Conservation (phyloP, 2,888 invertebrate genomes). For the Lottia gigantea region DNA sequence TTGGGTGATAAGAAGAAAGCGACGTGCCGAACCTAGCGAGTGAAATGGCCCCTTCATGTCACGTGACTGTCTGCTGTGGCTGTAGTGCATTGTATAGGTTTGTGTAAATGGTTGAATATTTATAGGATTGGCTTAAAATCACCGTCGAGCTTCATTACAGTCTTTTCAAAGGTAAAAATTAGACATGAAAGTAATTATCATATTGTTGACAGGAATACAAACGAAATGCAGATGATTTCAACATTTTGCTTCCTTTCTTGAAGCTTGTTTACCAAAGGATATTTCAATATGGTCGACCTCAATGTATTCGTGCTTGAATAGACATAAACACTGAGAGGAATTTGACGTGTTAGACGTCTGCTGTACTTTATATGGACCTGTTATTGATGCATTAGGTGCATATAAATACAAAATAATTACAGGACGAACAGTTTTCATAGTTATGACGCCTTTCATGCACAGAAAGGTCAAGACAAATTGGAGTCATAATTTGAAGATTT, state of each 20-base stretch:
- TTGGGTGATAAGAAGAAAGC: not conserved
- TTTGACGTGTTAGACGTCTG: slow-evolving; percentile 4
- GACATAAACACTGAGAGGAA: not conserved
- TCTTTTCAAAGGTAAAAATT: slow-evolving; percentile 1
- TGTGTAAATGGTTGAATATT: not conserved
- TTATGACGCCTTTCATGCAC: too few species aligned
- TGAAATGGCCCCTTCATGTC: slow-evolving; percentile 2
- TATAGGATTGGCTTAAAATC: not conserved
- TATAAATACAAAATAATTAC: not conserved
- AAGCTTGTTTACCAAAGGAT: not conserved
- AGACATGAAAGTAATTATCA: not conserved
- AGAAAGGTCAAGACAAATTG: too few species aligned
- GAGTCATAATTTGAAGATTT: too few species aligned
- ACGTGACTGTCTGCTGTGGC: slow-evolving; percentile 7
- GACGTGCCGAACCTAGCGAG: slow-evolving; percentile 1
- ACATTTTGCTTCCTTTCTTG: not conserved
- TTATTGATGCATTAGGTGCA: not conserved
- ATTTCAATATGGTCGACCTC: slow-evolving; percentile 11
- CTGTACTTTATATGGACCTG: not conserved
- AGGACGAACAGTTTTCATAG: too few species aligned
- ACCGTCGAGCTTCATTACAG: not conserved
- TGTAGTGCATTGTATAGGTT: slow-evolving; percentile 8
- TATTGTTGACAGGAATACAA: too few species aligned
- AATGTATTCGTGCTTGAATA: slow-evolving; percentile 11
- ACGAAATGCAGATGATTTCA: too few species aligned